Base-by-base conservation (phyloP, 2,797 vertebrate genomes). In the Chaenodraco wilsoni region DNA sequence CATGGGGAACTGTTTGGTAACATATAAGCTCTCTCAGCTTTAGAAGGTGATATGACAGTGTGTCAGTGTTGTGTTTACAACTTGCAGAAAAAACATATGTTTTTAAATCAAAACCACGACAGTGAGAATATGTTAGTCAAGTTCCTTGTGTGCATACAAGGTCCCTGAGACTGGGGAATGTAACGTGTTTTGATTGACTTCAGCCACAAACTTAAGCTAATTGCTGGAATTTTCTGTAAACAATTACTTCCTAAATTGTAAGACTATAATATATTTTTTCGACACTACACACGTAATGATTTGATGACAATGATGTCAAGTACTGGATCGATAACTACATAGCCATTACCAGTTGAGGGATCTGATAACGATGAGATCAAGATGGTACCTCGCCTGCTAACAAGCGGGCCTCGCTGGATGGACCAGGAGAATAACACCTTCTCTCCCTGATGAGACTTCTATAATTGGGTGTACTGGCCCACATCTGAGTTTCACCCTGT, bases 401-500 rank as follows among this genome's bases (percentile, higher is more conserved):
- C 44, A 46, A 50, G 55, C 64, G 43, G 23, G 15, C 63, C 48
- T 49, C 27, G 72, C 49, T 67, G 65, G 78, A 63, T 76, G 61
- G 56, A 72, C 40, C 27, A 72, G 51, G 46, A 66, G 68, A 81
- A 77, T 61, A 6, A 56, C 65, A 74, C 67, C 72, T 72, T 56
- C 64, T 72, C 52, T 74, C 58, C 66, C 73, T 69, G 62, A 72
- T 81, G 66, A 81, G 85, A 84, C 62, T 78, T 68, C 72, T 83
- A 84, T 87, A 90, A 92, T 87, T 89, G 85, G 81, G 89, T 79
- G 58, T 78, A 79, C 81, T 48, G 64, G 73, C 78, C 78, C 50
- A 69, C 82, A 87, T 81, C 85, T 82, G 84, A 79, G 83, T 82
- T 92, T 74, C 74, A 75, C 79, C 59, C 68, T 69, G 76, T 81